phyloP scores from a whole-genome alignment of 2,888 invertebrate genomes.

The Podabrus alpinus region DNA sequence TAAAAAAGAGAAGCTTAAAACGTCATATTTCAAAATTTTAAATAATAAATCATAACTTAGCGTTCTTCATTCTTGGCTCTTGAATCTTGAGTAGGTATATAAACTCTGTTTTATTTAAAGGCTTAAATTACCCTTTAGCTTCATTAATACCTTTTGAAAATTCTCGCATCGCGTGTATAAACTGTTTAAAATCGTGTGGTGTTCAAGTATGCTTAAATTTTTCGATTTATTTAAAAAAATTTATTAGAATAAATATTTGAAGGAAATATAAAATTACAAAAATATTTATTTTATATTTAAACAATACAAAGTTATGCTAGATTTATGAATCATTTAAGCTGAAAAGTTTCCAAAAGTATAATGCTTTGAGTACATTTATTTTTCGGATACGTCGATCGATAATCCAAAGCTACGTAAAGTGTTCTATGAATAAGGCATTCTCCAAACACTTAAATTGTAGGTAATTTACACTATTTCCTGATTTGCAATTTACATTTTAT shows the following conservation, averaged over 20 bases:
- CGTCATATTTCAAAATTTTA: not conserved
- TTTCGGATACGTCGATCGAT: conserved; percentile 10
- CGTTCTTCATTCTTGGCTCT: too few species aligned
- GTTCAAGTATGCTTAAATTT: not conserved
- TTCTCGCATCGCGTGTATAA: not conserved
- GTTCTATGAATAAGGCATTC: conserved; percentile 6
- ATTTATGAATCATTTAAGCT: conserved; percentile 1
- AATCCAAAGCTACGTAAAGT: conserved; percentile 8
- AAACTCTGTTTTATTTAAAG: not conserved
- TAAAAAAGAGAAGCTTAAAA: not conserved
- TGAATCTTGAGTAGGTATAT: not conserved
- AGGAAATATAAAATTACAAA: not conserved
- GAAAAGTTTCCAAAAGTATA: conserved; percentile 13
- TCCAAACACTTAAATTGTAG: not conserved
- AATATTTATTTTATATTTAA: not conserved
- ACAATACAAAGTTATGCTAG: not conserved
- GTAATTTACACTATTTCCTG: not conserved
- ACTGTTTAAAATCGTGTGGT: not conserved
- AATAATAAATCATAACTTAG: not conserved
- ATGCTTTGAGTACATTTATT: conserved; percentile 13
- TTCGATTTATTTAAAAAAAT: not conserved
- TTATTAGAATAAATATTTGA: not conserved
- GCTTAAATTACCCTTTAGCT: not conserved
- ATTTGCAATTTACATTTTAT: not conserved
- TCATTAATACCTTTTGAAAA: not conserved